These are phyloP conservation scores for Muntiacus reevesi DNA, from an alignment of 2,113 vertebrate genomes.

Conservation along the genomic window DNA sequence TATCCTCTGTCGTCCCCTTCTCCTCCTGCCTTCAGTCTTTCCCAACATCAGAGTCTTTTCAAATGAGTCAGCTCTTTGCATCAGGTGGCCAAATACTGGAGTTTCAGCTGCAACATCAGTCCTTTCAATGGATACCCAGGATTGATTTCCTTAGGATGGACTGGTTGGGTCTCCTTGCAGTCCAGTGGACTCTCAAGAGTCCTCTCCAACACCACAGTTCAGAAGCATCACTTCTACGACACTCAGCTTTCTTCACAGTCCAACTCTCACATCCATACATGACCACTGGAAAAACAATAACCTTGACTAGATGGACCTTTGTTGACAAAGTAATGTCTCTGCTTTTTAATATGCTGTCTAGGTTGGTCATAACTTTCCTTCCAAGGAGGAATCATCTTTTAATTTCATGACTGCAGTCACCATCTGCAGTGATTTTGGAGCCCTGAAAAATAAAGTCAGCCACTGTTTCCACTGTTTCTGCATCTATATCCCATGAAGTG, in stretches of 20 bases:
- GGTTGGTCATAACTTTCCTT: background rate
- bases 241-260: background rate
- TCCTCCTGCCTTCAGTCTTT: background rate
- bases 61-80: background rate
- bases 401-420: background rate
- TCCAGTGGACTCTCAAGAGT: background rate
- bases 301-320: background rate
- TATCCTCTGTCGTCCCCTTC: background rate
- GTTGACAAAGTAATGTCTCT: background rate
- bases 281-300: background rate
- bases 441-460: rapidly evolving
- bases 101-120: background rate
- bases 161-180: background rate
- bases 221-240: rapidly evolving
- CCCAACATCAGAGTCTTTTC: background rate
- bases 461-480: background rate
- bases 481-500: background rate
- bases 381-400: background rate
- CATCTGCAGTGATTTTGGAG: background rate
- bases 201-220: background rate
- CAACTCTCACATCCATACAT: background rate
- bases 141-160: background rate
- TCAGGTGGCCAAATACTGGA: background rate
- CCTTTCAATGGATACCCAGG: background rate
- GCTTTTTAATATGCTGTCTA: background rate